These are phyloP conservation scores for Xylocopa sonorina DNA, from an alignment of 1,140 invertebrate genomes.

Conservation along the genomic window DNA sequence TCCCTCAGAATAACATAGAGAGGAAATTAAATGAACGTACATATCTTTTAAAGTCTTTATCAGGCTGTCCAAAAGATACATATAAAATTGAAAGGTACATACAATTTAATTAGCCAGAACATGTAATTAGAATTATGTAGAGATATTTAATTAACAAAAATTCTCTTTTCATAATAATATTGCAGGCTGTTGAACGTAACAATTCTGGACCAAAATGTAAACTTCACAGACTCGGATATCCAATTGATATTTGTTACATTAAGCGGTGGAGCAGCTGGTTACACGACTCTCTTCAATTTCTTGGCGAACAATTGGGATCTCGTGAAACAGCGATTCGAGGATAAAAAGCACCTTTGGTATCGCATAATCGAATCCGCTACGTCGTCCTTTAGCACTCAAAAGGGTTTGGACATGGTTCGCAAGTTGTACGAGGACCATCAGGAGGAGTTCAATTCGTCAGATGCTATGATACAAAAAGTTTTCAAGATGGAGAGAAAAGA, in stretches of 20 bases:
- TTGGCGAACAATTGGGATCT: slow-evolving; percentile 85
- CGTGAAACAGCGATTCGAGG: slow-evolving; percentile 85
- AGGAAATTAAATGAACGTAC: slow-evolving; percentile 88
- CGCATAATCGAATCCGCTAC: slow-evolving; percentile 87
- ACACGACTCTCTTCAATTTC: slow-evolving; percentile 87
- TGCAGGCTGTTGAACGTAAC: slow-evolving; percentile 85
- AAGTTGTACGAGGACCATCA: slow-evolving; percentile 83
- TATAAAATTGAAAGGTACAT: slow-evolving; percentile 84
- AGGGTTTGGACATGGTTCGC: slow-evolving; percentile 86
- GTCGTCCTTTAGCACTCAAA: slow-evolving; percentile 87
- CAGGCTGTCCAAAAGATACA: slow-evolving; percentile 87
- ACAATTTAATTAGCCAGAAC: not conserved
- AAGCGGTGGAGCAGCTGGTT: slow-evolving; percentile 85
- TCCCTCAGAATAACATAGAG: slow-evolving; percentile 82
- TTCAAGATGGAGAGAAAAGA: slow-evolving; percentile 86
- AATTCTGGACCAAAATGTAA: slow-evolving; percentile 85
- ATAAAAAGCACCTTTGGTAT: slow-evolving; percentile 87
- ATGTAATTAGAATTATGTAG: not conserved
- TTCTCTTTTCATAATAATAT: not conserved
- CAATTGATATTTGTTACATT: slow-evolving; percentile 88
- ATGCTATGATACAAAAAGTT: slow-evolving; percentile 86
- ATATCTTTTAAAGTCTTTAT: slow-evolving; percentile 88
- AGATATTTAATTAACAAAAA: not conserved
- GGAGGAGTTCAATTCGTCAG: slow-evolving; percentile 86
- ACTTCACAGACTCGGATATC: slow-evolving; percentile 88